Conservation (phyloP, 2,797 vertebrate species). For the Tapirus indicus region DNA sequence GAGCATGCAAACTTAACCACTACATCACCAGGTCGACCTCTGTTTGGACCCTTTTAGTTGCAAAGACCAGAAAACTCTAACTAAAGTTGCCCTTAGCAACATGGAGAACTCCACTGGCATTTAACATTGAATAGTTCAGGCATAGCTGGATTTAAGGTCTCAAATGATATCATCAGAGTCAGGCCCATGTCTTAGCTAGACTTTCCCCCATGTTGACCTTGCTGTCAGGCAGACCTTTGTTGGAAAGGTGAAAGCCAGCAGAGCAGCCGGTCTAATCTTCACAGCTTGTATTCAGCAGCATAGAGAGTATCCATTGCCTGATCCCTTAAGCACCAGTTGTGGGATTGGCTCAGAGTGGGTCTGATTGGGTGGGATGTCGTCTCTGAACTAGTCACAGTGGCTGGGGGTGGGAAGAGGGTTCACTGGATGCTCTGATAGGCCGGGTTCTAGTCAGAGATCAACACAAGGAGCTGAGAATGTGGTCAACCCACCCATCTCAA, state of each 20-base stretch:
- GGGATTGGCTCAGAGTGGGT: neutral
- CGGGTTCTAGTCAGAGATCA: neutral
- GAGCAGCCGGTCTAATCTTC: neutral
- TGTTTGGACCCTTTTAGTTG: neutral
- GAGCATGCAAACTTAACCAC: too few relatives aligned
- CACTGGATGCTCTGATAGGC: neutral
- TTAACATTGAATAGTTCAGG: neutral
- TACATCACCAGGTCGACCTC: too few relatives aligned
- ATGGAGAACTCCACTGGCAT: neutral
- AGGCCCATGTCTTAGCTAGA: neutral
- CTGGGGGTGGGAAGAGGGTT: neutral
- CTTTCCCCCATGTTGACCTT: neutral
- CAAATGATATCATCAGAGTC: neutral
- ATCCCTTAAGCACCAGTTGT: neutral
- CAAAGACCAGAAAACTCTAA: neutral
- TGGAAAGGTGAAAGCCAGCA: neutral
- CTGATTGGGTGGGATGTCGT: neutral
- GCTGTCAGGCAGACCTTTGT: neutral
- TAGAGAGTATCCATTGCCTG: neutral
- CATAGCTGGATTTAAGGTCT: neutral
- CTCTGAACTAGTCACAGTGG: neutral
- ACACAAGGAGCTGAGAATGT: neutral
- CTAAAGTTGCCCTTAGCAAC: neutral
- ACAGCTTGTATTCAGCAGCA: neutral
- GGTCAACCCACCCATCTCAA: neutral